A percentile compares a stretch with the other conserved stretches of the same genome.
These are phyloP conservation scores for Macrostomum lignano DNA, from an alignment of 1,140 invertebrate genomes.

Conservation along the genomic window DNA sequence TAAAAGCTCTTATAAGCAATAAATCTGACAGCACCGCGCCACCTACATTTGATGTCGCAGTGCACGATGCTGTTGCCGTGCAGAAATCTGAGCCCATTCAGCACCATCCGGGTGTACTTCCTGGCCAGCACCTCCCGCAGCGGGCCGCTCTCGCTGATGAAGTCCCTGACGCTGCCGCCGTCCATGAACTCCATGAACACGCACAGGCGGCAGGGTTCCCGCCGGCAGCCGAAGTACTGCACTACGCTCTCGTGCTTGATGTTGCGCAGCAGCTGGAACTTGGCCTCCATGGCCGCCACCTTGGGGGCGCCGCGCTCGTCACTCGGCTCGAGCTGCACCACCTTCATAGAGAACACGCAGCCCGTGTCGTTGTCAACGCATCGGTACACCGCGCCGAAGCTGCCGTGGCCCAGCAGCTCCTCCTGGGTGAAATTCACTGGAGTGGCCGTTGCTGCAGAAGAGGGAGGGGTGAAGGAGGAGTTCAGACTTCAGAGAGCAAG, in stretches of 20 bases:
- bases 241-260: slow-evolving; percentile 25
- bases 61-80: slow-evolving; percentile 28
- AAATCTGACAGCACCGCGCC: no score
- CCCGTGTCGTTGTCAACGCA: slow-evolving; percentile 26
- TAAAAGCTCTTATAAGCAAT: no score
- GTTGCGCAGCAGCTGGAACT: slow-evolving; percentile 21
- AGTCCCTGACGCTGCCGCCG: slow-evolving; percentile 27
- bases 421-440: slow-evolving; percentile 26
- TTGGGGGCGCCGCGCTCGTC: no score
- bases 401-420: slow-evolving; percentile 19
- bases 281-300: slow-evolving; percentile 22
- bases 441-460: slow-evolving; percentile 20
- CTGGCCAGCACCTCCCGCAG: slow-evolving; percentile 16
- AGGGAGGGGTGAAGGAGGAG: no score
- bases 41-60: slow-evolving; percentile 29
- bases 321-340: slow-evolving; percentile 20
- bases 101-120: slow-evolving; percentile 24
- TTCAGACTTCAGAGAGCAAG: no score
- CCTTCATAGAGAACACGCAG: slow-evolving; percentile 23
- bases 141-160: slow-evolving; percentile 19
- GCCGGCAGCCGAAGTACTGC: slow-evolving; percentile 24
- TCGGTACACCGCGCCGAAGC: slow-evolving; percentile 27
- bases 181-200: slow-evolving; percentile 30
- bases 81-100: slow-evolving; percentile 27
- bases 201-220: slow-evolving; percentile 16